Percentiles rank a stretch among this genome's conserved stretches.
Evolutionary conservation across 2,888 invertebrate species (phyloP).

Genomic region (Volucella inflata): DNA sequence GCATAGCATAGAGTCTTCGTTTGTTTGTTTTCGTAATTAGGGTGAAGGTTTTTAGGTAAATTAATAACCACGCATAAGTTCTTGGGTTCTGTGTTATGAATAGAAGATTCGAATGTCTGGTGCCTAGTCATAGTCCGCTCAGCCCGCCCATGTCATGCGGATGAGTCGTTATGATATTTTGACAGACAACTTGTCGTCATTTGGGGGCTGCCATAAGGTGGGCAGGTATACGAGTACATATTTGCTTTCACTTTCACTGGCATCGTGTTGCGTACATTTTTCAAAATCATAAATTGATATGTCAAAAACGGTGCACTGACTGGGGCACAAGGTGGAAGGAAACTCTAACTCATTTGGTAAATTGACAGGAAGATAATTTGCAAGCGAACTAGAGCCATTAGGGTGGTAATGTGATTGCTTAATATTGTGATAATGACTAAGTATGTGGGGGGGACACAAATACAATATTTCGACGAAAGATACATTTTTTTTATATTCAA

Average conservation of each 20-base stretch:
- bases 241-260: neutral
- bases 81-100: neutral
- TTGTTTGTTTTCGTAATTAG: conserved; percentile 74
- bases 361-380: conserved; percentile 26
- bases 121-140: conserved; percentile 1
- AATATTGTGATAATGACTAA: conserved; percentile 8
- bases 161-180: conserved; percentile 72
- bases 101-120: conserved; percentile 31
- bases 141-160: conserved; percentile 59
- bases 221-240: neutral
- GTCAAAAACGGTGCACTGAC: conserved; percentile 36
- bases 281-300: conserved; percentile 71
- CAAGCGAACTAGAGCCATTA: conserved; percentile 34
- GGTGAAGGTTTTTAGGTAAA: conserved; percentile 72
- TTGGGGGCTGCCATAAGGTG: conserved; percentile 6
- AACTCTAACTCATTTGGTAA: conserved; percentile 25
- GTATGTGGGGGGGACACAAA: neutral
- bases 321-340: neutral
- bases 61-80: conserved; percentile 69
- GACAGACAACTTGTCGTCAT: conserved; percentile 69
- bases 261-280: conserved; percentile 18
- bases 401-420: conserved; percentile 43
- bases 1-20: conserved; percentile 26
- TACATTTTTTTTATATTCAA: no score
- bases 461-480: no score